Evolutionary conservation across 1,140 invertebrate species (phyloP).

Genomic region (Aradophagus sp.): DNA sequence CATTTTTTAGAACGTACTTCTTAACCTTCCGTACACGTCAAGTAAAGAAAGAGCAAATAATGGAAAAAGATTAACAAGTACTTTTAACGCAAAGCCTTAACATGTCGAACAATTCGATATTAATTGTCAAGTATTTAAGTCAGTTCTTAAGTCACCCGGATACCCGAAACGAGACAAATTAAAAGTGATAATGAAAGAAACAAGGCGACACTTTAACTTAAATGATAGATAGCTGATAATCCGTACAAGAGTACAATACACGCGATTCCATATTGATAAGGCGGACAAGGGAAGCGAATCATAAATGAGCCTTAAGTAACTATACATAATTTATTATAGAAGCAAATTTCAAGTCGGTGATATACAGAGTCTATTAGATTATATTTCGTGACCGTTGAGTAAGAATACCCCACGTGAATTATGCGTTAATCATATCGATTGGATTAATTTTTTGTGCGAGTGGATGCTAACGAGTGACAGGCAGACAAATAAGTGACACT

Average conservation of each 20-base stretch:
- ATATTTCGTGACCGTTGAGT: constrained; percentile 66
- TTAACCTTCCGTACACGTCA: too few relatives aligned
- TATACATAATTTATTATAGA: constrained; percentile 62
- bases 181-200: constrained; percentile 48
- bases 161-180: constrained; percentile 61
- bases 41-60: not conserved
- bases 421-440: constrained; percentile 59
- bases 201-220: constrained; percentile 58
- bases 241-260: constrained; percentile 48
- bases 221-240: constrained; percentile 65
- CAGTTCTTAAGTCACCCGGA: constrained; percentile 65
- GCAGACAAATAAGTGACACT: constrained; percentile 50
- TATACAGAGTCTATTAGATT: constrained; percentile 63
- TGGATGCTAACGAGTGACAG: constrained; percentile 28
- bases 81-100: constrained; percentile 46
- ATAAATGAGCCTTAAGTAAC: constrained; percentile 67
- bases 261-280: constrained; percentile 50
- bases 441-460: constrained; percentile 46
- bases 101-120: constrained; percentile 50
- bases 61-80: constrained; percentile 10
- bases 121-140: constrained; percentile 63
- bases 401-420: constrained; percentile 55
- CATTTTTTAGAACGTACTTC: too few relatives aligned
- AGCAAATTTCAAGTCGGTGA: constrained; percentile 57
- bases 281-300: constrained; percentile 42